Base-by-base conservation (phyloP, 2,888 invertebrate species). In the Drosophila maculinotata region DNA sequence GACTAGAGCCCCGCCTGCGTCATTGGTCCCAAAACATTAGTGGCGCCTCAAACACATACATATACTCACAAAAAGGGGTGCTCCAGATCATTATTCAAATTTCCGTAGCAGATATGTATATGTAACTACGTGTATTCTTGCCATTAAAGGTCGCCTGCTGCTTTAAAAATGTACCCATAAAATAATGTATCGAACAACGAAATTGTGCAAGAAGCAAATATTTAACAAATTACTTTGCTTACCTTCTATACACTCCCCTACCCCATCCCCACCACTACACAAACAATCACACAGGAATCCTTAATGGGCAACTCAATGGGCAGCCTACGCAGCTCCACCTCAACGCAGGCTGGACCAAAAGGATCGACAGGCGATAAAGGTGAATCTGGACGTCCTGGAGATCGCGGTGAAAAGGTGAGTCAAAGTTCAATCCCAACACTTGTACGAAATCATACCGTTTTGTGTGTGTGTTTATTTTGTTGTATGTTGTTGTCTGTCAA, bases 331-430 rank as follows among this genome's bases (percentile, higher is more conserved):
- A 92, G 92, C 78, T 91, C 96, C 1, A 94, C 94, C 25, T 53
- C 95, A 1, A 94, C 94, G 20, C 87, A 86, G 45, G 94, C 95
- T 1, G 96, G 96, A n/a, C 94, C 94, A 1, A 96, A 95, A 91
- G 95, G 96, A 5, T 95, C 95, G 65, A 89, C 94, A 0, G 96
- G 94, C 20, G 93, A 93, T 86, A 92, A 93, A 33, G 95, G 96
- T 66, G 93, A 95, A 9, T 79, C 92, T 3, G 95, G 95, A 4
- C 92, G 93, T 6, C 92, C 93, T 70, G 95, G 95, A n/a, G 95
- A 95, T 87, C 92, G 94, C 69, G 95, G 96, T 68, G 95, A 95
- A 80, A 94, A 96, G 89, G 97, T 94, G 91, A 93, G 93, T 92
- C 72, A 74, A 65, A 66, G 85, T 57, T 54, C 82, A 77, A 76